Evolutionary conservation across 2,797 vertebrate genomes (phyloP).

Genomic region (Hapalemur alaotrensis): DNA sequence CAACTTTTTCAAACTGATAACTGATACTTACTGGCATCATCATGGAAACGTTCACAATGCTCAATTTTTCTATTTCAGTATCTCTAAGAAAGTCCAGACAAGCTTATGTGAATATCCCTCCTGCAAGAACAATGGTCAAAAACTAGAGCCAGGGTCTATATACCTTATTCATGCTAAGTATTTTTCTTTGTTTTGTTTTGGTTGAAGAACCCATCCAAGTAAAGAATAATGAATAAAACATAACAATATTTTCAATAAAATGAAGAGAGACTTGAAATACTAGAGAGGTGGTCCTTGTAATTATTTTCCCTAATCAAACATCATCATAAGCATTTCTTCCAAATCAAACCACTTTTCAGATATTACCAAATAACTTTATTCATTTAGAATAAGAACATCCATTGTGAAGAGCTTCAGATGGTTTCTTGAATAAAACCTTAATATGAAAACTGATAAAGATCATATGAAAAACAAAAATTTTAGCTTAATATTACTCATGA

Average conservation of each 20-base stretch:
- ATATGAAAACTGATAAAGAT: neutral
- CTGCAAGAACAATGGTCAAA: neutral
- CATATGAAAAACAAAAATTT: neutral
- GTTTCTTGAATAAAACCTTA: neutral
- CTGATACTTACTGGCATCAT: neutral
- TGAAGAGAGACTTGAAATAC: neutral
- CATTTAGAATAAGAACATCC: neutral
- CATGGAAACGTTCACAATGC: neutral
- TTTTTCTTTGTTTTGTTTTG: neutral
- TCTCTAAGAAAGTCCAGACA: neutral
- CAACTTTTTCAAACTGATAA: neutral
- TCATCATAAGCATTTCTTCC: neutral
- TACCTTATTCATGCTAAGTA: neutral
- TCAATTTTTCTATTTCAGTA: neutral
- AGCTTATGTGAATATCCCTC: neutral
- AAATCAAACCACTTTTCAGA: neutral
- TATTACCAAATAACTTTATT: neutral
- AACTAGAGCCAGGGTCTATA: neutral
- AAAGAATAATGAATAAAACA: neutral
- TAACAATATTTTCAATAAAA: neutral
- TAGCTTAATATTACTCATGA: neutral
- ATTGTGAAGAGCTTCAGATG: neutral
- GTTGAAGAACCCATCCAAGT: neutral
- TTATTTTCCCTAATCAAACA: neutral
- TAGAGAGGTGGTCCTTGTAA: neutral